Base-by-base conservation (phyloP, 2,888 invertebrate genomes). In the Euclidia mi region DNA sequence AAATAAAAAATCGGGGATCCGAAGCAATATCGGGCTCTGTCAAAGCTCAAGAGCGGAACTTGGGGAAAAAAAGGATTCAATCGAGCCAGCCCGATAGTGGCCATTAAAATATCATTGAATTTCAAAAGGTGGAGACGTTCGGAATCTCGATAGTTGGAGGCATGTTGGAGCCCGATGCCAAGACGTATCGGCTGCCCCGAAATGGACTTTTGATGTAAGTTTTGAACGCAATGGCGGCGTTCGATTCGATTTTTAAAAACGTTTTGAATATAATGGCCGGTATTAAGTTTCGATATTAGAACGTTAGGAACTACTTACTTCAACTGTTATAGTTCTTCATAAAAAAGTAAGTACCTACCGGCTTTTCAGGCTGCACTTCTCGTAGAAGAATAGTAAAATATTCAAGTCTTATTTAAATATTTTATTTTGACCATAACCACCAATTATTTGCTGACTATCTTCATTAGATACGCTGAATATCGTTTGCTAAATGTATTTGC, bases 41-140 rank as follows among this genome's bases (percentile, higher is more conserved):
- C 80, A 80, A 79, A 78, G 80, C 79, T 73, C 70, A 79, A 76
- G 74, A 79, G 75, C 78, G 79, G 82, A 82, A 82, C 80, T 81
- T 60, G 55, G 80, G 29, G 70, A 75, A 78, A 87, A 83, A 82
- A 82, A 71, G 77, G 79, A 89, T 87, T 85, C 87, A 89, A 87
- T 88, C 80, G 88, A 82, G 69, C 76, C 75, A 82, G 71, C 71
- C 77, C 89, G 88, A 92, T 92, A 92, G 91, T 89, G 89, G 90
- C 91, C 90, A 93, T 94, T 94, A 94, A 93, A 94, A 92, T 90
- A 92, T 91, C 89, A 91, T 92, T 89, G 91, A 91, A 90, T 91
- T 91, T 83, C 88, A 91, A 90, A 92, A 89, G 88, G 82, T 81
- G 81, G 82, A 84, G 85, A 85, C 81, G 85, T 79, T 85, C 76